These are phyloP conservation scores for Chionodraco myersi DNA, from an alignment of 2,113 vertebrate species.

Conservation along the genomic window DNA sequence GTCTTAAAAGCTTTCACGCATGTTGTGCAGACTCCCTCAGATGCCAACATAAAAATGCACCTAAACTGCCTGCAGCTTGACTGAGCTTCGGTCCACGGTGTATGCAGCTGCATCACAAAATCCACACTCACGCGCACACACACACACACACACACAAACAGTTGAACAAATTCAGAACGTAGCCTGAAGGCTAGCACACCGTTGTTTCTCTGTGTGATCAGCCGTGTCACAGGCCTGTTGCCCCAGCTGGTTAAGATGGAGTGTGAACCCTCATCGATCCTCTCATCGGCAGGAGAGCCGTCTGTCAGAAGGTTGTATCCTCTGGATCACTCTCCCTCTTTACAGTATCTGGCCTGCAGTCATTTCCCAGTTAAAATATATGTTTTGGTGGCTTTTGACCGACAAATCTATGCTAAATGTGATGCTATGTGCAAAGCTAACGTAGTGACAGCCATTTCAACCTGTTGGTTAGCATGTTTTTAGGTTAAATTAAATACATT, in stretches of 20 bases:
- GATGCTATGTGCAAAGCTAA: neutral
- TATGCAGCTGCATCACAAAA: slow-evolving; percentile 1
- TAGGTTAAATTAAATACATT: slow-evolving; percentile 3
- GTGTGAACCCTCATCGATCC: slow-evolving; percentile 72
- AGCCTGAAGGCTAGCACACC: slow-evolving; percentile 43
- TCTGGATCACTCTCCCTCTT: slow-evolving; percentile 53
- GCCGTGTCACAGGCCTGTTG: slow-evolving; percentile 43
- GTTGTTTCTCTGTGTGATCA: slow-evolving; percentile 54
- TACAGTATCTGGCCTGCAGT: slow-evolving; percentile 23
- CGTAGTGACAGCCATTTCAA: neutral
- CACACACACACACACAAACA: slow-evolving; percentile 9
- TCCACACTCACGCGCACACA: slow-evolving; percentile 4
- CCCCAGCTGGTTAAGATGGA: slow-evolving; percentile 55
- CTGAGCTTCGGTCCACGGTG: neutral
- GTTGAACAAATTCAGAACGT: slow-evolving; percentile 5
- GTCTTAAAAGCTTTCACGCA: neutral
- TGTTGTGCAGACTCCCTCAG: neutral
- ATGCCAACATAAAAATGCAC: neutral
- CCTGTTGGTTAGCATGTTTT: slow-evolving; percentile 7
- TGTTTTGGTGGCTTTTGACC: neutral
- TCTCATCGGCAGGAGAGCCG: slow-evolving; percentile 61
- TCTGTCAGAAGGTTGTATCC: slow-evolving; percentile 76
- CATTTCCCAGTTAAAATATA: neutral
- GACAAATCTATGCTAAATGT: neutral
- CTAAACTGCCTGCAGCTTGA: neutral